Conservation (phyloP, 92 coral and sea anemone species). For the Parazoanthus darwini region DNA sequence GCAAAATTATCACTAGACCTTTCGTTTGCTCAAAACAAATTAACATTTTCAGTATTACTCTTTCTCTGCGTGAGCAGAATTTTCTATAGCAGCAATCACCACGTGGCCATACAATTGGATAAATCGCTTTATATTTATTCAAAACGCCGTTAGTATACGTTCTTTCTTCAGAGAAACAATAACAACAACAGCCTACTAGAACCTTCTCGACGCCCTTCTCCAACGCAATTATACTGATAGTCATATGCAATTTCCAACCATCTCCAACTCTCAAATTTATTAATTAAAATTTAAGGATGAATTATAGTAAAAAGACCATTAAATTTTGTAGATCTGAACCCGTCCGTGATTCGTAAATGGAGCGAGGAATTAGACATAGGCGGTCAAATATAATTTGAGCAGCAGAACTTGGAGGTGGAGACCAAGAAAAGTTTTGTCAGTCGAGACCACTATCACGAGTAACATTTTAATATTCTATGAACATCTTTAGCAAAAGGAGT, state of each 20-base stretch:
- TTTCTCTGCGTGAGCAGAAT: not conserved
- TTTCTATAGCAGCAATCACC: not conserved
- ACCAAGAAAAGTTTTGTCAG: no score
- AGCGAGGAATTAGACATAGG: no score
- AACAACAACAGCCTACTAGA: not conserved
- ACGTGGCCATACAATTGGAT: not conserved
- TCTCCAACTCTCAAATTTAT: not conserved
- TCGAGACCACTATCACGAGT: not conserved
- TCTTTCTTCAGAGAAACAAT: not conserved
- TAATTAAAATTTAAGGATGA: not conserved
- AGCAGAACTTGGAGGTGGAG: no score
- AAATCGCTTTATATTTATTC: not conserved
- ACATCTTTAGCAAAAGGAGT: not conserved
- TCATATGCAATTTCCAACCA: not conserved
- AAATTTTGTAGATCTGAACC: not conserved
- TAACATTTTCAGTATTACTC: not conserved
- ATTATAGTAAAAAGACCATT: not conserved
- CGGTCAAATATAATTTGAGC: no score
- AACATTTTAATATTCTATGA: not conserved
- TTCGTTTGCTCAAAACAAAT: not conserved
- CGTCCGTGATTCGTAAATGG: not conserved
- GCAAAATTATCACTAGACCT: no score
- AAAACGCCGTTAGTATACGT: not conserved
- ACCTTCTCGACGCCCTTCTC: not conserved
- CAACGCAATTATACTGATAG: not conserved